A percentile compares a stretch with the other conserved stretches of the same genome.
Evolutionary conservation across 2,888 invertebrate species (phyloP).

Genomic region (Lycocerus yunnanus): DNA sequence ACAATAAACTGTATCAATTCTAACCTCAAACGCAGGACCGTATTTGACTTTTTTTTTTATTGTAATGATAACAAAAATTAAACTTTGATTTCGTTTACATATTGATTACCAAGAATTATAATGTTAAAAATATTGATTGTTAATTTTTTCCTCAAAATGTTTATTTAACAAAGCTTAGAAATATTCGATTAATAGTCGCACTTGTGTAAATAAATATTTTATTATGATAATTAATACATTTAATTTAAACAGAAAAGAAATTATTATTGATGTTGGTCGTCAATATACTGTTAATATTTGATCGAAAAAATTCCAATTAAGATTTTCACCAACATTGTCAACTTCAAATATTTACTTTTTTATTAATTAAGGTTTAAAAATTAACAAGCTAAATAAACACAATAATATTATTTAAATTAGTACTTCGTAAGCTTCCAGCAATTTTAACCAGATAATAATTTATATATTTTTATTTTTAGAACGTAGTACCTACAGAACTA

Average conservation of each 20-base stretch:
- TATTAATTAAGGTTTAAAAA: neutral
- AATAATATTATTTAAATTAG: too few species aligned
- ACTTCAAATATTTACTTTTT: neutral
- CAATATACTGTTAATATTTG: too few species aligned
- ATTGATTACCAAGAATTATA: neutral
- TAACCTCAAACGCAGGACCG: neutral
- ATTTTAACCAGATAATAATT: neutral
- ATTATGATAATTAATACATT: neutral
- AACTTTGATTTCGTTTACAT: neutral
- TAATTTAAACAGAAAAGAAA: neutral
- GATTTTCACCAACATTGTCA: neutral
- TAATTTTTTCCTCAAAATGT: neutral
- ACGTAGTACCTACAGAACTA: neutral
- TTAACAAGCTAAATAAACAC: too few species aligned
- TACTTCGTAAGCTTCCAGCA: neutral
- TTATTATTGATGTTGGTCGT: neutral
- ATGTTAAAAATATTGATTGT: neutral
- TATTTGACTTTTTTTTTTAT: neutral
- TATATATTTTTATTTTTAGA: neutral
- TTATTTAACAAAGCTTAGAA: neutral
- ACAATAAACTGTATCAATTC: neutral
- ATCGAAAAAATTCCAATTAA: too few species aligned
- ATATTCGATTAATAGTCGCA: neutral
- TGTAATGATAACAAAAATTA: neutral
- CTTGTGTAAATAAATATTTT: neutral